Conservation (phyloP, 2,113 vertebrate species). For the Hypanus sabinus region DNA sequence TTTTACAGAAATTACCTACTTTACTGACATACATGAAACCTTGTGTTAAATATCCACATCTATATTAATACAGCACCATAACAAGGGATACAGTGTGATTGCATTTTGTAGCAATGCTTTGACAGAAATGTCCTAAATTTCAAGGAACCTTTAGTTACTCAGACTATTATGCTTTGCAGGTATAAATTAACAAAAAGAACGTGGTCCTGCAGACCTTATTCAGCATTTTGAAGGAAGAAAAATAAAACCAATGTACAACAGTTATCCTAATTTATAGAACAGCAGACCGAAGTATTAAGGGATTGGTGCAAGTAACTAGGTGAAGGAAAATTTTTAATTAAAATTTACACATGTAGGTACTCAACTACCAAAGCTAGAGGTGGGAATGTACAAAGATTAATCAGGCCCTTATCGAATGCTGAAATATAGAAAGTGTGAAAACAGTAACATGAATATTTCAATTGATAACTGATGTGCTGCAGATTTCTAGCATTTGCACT, state of each 20-base stretch:
- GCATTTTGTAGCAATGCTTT: background rate
- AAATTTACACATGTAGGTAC: background rate
- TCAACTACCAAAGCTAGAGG: background rate
- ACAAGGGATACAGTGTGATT: background rate
- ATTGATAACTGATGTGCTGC: background rate
- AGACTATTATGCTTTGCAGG: background rate
- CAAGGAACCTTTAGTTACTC: background rate
- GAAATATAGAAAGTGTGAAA: background rate
- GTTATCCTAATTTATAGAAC: background rate
- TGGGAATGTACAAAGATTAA: background rate
- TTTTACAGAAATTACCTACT: background rate
- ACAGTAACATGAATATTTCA: background rate
- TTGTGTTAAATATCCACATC: conserved; percentile 4
- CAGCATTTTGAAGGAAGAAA: too few relatives aligned
- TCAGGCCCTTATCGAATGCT: background rate
- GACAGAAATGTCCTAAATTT: background rate
- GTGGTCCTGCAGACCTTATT: background rate
- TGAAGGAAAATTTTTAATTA: background rate
- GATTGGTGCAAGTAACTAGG: background rate
- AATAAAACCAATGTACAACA: background rate
- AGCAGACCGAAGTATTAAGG: background rate
- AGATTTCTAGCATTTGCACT: background rate
- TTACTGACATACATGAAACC: conserved; percentile 8
- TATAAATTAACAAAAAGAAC: background rate
- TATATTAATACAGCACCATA: background rate